Evolutionary conservation across 2,113 vertebrate genomes (phyloP).

Genomic region (Proterorhinus semilunaris): DNA sequence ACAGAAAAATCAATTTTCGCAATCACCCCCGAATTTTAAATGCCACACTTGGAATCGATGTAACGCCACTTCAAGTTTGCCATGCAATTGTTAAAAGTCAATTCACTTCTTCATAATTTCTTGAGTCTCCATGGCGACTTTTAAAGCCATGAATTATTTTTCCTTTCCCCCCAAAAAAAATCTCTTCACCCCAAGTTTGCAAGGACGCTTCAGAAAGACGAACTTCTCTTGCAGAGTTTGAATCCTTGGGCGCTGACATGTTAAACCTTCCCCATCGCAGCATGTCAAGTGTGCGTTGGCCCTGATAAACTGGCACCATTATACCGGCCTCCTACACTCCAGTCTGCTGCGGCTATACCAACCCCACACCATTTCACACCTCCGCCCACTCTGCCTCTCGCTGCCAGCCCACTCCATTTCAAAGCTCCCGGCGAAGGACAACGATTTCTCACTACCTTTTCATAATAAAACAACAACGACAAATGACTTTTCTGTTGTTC

Average conservation of each 20-base stretch:
- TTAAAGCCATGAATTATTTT: no score
- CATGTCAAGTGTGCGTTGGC: slow-evolving; percentile 55
- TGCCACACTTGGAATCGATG: no score
- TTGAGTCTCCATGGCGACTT: no score
- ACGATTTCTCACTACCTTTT: slow-evolving; percentile 36
- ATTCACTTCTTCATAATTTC: no score
- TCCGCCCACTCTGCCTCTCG: slow-evolving; percentile 54
- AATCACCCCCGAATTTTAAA: no score
- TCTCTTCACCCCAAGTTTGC: background rate
- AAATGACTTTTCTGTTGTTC: slow-evolving; percentile 53
- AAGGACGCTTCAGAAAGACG: slow-evolving; percentile 11
- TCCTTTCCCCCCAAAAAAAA: no score
- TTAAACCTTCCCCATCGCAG: slow-evolving; percentile 43
- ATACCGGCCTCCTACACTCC: slow-evolving; percentile 62
- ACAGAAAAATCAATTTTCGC: no score
- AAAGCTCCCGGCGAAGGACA: slow-evolving; percentile 35
- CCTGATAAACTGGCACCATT: slow-evolving; percentile 63
- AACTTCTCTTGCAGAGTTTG: slow-evolving; percentile 26
- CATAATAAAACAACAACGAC: slow-evolving; percentile 16
- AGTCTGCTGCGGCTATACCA: slow-evolving; percentile 56
- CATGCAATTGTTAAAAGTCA: no score
- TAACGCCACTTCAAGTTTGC: no score
- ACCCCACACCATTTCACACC: slow-evolving; percentile 56
- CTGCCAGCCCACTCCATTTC: slow-evolving; percentile 11
- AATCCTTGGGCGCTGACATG: slow-evolving; percentile 43